Conservation (phyloP, 2,113 vertebrate species). For the Odontophorus gujanensis region DNA sequence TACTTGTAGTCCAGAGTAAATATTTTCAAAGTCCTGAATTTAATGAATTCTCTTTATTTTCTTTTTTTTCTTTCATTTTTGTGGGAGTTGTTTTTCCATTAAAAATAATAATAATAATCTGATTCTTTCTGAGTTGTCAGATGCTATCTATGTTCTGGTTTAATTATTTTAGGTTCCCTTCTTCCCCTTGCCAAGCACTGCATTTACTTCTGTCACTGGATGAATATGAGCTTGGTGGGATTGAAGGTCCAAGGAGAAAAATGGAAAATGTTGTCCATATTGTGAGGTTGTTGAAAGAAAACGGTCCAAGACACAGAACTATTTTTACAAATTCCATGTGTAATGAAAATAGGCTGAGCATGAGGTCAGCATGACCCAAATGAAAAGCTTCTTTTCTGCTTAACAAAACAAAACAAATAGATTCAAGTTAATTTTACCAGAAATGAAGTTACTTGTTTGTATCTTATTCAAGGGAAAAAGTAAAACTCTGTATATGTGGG, state of each 20-base stretch:
- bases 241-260: neutral
- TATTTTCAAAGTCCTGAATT: constrained; percentile 27
- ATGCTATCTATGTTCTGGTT: neutral
- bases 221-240: neutral
- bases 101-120: neutral
- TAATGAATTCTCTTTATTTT: neutral
- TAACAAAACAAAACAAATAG: constrained; percentile 30
- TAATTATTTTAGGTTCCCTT: neutral
- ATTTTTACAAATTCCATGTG: neutral
- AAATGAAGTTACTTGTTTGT: neutral
- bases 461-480: neutral
- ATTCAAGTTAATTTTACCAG: neutral
- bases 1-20: constrained; percentile 46
- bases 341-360: neutral
- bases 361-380: constrained; percentile 28
- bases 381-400: neutral
- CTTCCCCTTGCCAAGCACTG: neutral
- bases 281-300: neutral
- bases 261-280: neutral
- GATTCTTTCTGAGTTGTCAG: neutral
- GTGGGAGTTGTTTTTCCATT: neutral
- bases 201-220: neutral
- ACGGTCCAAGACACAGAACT: neutral
- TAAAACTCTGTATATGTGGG: neutral
- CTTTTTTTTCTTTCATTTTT: neutral